A percentile compares a stretch with the other conserved stretches of the same genome.
Conservation (phyloP, 2,797 vertebrate species). For the Mormyrus proboscirostris region DNA sequence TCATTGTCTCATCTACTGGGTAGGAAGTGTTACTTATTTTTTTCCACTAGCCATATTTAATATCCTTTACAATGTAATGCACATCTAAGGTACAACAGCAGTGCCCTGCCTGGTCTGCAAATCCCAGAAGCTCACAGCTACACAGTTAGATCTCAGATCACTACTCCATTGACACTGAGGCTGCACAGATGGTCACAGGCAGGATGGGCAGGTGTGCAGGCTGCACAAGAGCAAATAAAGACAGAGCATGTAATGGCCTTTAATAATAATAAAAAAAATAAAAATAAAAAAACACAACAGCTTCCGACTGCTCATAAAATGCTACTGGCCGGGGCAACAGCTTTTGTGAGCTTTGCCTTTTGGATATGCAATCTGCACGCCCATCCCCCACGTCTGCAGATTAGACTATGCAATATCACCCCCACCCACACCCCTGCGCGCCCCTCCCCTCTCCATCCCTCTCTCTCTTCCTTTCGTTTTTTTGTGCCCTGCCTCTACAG, state of each 20-base stretch:
- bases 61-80: background rate
- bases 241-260: background rate
- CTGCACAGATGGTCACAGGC: slow-evolving; percentile 4
- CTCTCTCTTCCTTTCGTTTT: slow-evolving; percentile 39
- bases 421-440: slow-evolving; percentile 38
- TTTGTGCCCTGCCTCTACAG: slow-evolving; percentile 27
- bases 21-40: background rate
- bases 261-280: background rate
- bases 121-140: background rate
- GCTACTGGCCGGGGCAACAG: slow-evolving; percentile 24
- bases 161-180: background rate
- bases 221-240: background rate
- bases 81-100: background rate
- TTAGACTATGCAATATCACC: slow-evolving; percentile 72
- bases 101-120: background rate
- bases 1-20: background rate
- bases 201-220: slow-evolving; percentile 7
- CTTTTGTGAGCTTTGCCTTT: slow-evolving; percentile 33
- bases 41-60: background rate
- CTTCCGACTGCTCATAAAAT: slow-evolving; percentile 14
- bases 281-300: background rate
- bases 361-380: slow-evolving; percentile 37
- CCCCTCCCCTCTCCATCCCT: slow-evolving; percentile 24
- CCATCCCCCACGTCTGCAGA: slow-evolving; percentile 52
- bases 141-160: background rate